Evolutionary conservation across 2,113 vertebrate species (phyloP), one percentile per base, ranked within the genome.

Genomic region (Pachyramphus minor): DNA sequence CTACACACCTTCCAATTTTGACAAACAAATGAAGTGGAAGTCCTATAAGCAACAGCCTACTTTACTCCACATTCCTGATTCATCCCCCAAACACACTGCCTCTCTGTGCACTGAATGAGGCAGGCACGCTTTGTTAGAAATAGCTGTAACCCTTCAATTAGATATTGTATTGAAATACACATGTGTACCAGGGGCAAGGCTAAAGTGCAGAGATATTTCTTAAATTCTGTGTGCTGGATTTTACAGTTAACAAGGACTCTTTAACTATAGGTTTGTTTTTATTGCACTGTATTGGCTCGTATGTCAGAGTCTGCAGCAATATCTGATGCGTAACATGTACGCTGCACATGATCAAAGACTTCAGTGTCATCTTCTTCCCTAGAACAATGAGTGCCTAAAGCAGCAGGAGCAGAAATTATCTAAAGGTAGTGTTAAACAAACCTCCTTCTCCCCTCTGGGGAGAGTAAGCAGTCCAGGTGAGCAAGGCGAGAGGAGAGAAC

Each of bases 361-460:
- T 62, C 56, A 93, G 45, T 78, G 95, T 90, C 77, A 86, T 92
- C 96, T 73, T 50, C 41, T 75, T 91, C 71, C 80, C 92, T 68
- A 90, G 92, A 96, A 96, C 96, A 96, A 96, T 93, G 89, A 96
- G 92, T 92, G 96, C 96, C 96, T 96, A 95, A 90, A 95, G 93
- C 95, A 95, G 76, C 92, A 89, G 83, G 88, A 95, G 90, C 75
- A 95, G 76, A 94, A 97, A 95, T 96, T 95, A 96, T 97, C 93
- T 94, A 89, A 96, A 94, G 63, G 89, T 77, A 91, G 84, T 53
- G 87, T 94, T 95, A 95, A 95, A 93, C 75, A 95, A 96, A 94
- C 90, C 95, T 95, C 52, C 69, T 67, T 73, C 77, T 87, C 82
- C 93, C 90, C 89, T 94, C 93, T 92, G 68, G 90, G 86, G 93